Base-by-base conservation (phyloP, 2,888 invertebrate species). In the Mesopsocus fuscifrons region DNA sequence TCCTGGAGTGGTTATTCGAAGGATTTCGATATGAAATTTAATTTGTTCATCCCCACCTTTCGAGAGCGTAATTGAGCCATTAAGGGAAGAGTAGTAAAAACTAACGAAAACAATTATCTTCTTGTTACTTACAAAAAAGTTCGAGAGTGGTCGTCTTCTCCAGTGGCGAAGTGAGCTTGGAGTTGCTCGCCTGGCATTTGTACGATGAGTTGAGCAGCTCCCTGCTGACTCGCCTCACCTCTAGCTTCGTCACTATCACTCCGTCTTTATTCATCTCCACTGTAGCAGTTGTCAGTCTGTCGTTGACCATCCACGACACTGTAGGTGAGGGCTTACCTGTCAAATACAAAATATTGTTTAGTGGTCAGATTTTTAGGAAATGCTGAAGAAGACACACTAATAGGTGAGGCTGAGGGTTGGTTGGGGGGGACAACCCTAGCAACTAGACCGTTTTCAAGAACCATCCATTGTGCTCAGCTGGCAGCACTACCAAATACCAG, bases 131-230 rank as follows among this genome's bases (percentile, higher is more conserved):
- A 87, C 87, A 64, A 57, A 82, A 72, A 68, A 88, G 73, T 60
- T 87, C 85, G 53, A 87, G 68, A 52, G 81, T 71, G 52, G 87
- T 80, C 49, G 75, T 78, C 58, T 80, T 78, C 60, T 87, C 84
- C 44, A 78, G 72, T 2, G 88, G 84, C 57, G 78, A 74, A 59
- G 81, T 82, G 47, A 87, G 72, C 59, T 85, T 81, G 34, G 87
- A 87, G 59, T 88, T 88, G 45, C 79, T 76, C 9, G 87, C 87
- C 60, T 83, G 77, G 58, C 88, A 88, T 59, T 80, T 83, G 66
- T 79, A 87, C 23, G 83, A 82, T 32, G 82, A 81, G 61, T 87
- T 85, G 45, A 85, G 69, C 52, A 85, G 78, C 47, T 72, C 74
- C 50, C 87, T 68, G 50, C 71, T 73, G 44, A 88, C 69, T 49